Evolutionary conservation across 2,113 vertebrate species (phyloP).

Genomic region (Burhinus bistriatus): DNA sequence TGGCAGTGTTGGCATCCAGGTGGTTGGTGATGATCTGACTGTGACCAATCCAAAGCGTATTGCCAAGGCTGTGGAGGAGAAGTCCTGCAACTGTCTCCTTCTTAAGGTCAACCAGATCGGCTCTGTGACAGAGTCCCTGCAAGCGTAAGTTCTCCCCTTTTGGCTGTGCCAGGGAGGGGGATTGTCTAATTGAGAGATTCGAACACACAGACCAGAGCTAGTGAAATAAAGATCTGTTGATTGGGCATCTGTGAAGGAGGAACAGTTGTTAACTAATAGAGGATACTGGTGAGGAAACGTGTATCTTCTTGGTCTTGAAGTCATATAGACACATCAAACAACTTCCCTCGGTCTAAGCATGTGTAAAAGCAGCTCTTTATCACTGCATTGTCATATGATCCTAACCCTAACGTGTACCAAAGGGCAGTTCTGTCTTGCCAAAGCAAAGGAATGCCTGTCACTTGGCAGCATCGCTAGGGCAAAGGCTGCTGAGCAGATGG

Average conservation of each 20-base stretch:
- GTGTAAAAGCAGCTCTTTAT: not conserved
- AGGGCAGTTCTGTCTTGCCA: not conserved
- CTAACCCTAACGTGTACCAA: not conserved
- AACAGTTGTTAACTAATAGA: not conserved
- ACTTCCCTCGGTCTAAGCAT: not conserved
- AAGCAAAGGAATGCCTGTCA: not conserved
- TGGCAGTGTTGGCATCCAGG: constrained; percentile 83
- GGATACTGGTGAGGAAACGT: not conserved
- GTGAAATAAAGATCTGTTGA: not conserved
- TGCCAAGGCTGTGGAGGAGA: constrained; percentile 84
- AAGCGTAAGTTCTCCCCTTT: constrained; percentile 82
- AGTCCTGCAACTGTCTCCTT: constrained; percentile 96
- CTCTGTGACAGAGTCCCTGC: constrained; percentile 92
- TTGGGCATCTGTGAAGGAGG: not conserved
- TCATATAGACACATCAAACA: accelerated
- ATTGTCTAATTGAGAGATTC: not conserved
- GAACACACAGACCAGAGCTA: accelerated
- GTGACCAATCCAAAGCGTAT: constrained; percentile 98
- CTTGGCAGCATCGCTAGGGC: not conserved
- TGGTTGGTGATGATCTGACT: constrained; percentile 94
- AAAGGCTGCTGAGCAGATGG: not conserved
- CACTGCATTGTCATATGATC: accelerated
- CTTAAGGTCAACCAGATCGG: constrained; percentile 99
- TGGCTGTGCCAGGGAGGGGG: accelerated
- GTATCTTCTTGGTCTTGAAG: not conserved